A percentile compares a stretch with the other conserved stretches of the same genome.
phyloP scores from a whole-genome alignment of 2,113 vertebrate species.

The Seriola dumerili region DNA sequence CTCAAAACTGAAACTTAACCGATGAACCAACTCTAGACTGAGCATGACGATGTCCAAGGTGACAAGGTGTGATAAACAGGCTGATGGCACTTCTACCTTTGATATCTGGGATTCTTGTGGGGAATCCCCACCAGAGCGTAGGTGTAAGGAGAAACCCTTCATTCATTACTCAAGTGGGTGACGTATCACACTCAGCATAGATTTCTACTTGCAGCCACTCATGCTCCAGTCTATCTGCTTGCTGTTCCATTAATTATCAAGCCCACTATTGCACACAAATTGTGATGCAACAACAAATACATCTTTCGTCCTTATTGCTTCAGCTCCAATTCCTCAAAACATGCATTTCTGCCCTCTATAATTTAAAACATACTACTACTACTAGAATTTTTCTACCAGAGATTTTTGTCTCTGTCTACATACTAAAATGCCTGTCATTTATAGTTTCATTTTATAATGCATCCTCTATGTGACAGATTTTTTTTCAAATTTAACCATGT shows the following conservation, averaged over 20 bases:
- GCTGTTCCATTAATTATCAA: neutral
- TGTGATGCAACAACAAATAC: neutral
- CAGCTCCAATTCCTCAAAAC: neutral
- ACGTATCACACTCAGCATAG: neutral
- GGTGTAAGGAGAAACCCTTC: slow-evolving; percentile 31
- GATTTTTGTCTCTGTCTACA: too few species aligned
- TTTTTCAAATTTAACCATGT: too few species aligned
- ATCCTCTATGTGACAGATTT: neutral
- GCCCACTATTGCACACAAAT: neutral
- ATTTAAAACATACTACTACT: too few species aligned
- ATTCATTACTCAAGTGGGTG: slow-evolving; percentile 6
- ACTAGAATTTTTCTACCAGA: too few species aligned
- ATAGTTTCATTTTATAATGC: neutral
- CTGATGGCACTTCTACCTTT: neutral
- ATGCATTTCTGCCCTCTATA: neutral
- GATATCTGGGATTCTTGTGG: slow-evolving; percentile 40
- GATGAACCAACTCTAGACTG: neutral
- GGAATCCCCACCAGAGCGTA: slow-evolving; percentile 54
- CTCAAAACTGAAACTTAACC: slow-evolving; percentile 55
- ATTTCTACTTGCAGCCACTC: neutral
- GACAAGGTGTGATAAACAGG: neutral
- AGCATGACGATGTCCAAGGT: slow-evolving; percentile 4
- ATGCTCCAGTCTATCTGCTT: neutral
- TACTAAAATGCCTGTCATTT: too few species aligned
- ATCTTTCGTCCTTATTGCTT: neutral